These are phyloP conservation scores for Trichacis sp. DNA, from an alignment of 2,888 invertebrate genomes.

Conservation along the genomic window DNA sequence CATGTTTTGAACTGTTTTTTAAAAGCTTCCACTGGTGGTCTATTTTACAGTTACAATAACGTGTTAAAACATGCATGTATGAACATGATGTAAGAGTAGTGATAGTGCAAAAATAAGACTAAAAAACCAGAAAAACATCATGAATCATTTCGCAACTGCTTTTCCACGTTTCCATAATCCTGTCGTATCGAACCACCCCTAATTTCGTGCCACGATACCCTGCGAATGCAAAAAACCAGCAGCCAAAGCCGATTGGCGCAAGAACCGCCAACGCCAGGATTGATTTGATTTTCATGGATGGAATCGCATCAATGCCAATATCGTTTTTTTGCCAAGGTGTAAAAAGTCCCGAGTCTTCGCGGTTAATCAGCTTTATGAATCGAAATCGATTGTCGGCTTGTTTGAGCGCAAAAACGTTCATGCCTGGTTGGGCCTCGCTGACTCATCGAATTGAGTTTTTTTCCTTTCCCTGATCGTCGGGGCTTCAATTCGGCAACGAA, in stretches of 20 bases:
- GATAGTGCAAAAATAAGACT: too few relatives aligned
- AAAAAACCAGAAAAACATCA: too few relatives aligned
- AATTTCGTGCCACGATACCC: neutral
- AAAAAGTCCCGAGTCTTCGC: neutral
- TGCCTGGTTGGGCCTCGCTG: neutral
- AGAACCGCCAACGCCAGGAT: constrained; percentile 26
- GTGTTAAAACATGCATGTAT: too few relatives aligned
- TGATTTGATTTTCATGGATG: constrained; percentile 20
- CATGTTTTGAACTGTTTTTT: too few relatives aligned
- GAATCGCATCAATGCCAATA: constrained; percentile 1
- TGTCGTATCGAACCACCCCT: constrained; percentile 36
- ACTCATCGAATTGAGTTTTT: neutral
- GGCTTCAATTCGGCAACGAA: too few relatives aligned
- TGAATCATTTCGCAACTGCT: too few relatives aligned
- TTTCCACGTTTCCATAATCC: constrained; percentile 41
- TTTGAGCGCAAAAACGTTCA: neutral
- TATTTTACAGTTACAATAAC: too few relatives aligned
- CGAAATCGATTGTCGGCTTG: neutral
- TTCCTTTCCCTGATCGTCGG: too few relatives aligned
- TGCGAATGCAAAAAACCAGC: neutral
- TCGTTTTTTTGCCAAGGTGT: neutral
- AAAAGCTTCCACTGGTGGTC: too few relatives aligned
- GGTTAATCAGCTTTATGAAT: neutral
- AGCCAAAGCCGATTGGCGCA: constrained; percentile 21
- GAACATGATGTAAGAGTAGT: too few relatives aligned